A percentile compares a stretch with the other conserved stretches of the same genome.
Conservation (phyloP, 1,140 invertebrate genomes). For the Coboldia fuscipes region DNA sequence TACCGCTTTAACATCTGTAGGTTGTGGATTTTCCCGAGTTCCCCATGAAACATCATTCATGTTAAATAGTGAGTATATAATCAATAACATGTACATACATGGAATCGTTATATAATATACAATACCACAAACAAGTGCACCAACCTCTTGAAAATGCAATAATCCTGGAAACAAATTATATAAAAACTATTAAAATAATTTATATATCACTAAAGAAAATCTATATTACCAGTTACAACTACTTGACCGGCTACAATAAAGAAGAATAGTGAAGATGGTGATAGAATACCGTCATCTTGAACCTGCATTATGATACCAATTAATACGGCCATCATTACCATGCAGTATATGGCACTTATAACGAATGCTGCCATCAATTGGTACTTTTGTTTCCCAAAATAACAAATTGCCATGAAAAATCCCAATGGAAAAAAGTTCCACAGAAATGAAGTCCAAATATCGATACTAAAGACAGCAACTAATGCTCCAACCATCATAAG, state of each 20-base stretch:
- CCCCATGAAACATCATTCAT: conserved; percentile 82
- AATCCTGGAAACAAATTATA: conserved; percentile 25
- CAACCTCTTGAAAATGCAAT: conserved; percentile 67
- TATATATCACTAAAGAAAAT: not conserved
- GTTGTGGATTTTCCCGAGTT: conserved; percentile 43
- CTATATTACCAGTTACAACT: conserved; percentile 27
- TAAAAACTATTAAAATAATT: conserved; percentile 14
- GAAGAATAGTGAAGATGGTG: conserved; percentile 61
- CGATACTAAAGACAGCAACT: conserved; percentile 54
- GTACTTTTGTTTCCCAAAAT: conserved; percentile 43
- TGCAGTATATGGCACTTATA: conserved; percentile 55
- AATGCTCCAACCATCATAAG: conserved; percentile 81
- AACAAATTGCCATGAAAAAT: conserved; percentile 52
- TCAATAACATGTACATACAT: conserved; percentile 81
- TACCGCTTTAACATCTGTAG: conserved; percentile 18
- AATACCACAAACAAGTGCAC: conserved; percentile 50
- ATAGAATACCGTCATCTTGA: conserved; percentile 49
- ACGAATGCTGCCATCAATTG: conserved; percentile 58
- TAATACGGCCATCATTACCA: conserved; percentile 84
- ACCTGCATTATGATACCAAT: conserved; percentile 71
- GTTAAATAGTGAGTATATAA: conserved; percentile 80
- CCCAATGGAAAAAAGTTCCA: conserved; percentile 58
- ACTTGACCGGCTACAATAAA: conserved; percentile 35
- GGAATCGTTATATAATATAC: conserved; percentile 85
- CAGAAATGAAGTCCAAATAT: conserved; percentile 55